Percentiles rank a stretch among this genome's conserved stretches.
These are phyloP conservation scores for Gambusia holbrooki DNA, from an alignment of 2,113 vertebrate genomes.

Conservation along the genomic window DNA sequence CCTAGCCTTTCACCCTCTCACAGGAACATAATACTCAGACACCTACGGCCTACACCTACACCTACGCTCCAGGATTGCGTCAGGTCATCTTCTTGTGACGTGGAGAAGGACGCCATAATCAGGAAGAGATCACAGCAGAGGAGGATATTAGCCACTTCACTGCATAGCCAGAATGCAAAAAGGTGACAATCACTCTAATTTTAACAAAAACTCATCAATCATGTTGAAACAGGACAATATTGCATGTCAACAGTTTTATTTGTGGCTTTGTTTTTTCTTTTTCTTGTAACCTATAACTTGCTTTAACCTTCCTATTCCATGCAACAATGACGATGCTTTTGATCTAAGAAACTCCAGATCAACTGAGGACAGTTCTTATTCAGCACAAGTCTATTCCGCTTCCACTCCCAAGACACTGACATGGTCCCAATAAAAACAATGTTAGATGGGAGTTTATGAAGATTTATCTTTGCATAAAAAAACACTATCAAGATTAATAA, in stretches of 20 bases:
- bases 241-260: neutral
- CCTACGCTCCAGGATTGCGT: conserved; percentile 30
- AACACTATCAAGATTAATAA: neutral
- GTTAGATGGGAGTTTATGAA: neutral
- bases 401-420: neutral
- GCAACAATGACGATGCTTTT: neutral
- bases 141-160: conserved; percentile 80
- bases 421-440: neutral
- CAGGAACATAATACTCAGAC: conserved; percentile 64
- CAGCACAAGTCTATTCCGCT: neutral
- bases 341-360: too few species aligned
- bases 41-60: conserved; percentile 37
- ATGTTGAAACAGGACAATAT: neutral
- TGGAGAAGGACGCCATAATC: conserved; percentile 27
- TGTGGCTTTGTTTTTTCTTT: neutral
- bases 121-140: conserved; percentile 17
- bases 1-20: conserved; percentile 73
- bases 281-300: neutral
- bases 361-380: too few species aligned
- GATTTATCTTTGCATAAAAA: neutral
- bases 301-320: neutral
- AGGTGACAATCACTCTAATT: conserved; percentile 70
- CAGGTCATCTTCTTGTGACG: conserved; percentile 44
- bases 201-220: neutral
- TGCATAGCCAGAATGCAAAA: conserved; percentile 76